phyloP scores from a whole-genome alignment of 2,797 vertebrate species.

The Phyllotis vaccarum region DNA sequence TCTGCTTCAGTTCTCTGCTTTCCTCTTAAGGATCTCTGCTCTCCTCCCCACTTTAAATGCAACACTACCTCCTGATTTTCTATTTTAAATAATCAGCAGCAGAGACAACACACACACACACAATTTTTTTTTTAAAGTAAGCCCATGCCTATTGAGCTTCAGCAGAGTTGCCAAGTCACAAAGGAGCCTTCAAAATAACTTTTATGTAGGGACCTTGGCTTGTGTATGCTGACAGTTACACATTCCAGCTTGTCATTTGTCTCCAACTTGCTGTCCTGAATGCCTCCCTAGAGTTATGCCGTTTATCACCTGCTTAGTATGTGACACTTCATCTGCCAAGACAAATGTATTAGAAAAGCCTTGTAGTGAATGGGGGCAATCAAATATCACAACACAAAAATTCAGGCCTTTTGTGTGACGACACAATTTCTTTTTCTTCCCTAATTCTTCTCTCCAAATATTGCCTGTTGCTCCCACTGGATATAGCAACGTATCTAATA shows the following conservation, averaged over 20 bases:
- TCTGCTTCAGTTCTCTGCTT: slow-evolving; percentile 50
- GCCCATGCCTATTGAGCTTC: neutral
- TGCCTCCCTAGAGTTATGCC: slow-evolving; percentile 59
- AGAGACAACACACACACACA: slow-evolving; percentile 16
- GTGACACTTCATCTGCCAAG: slow-evolving; percentile 77
- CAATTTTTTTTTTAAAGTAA: slow-evolving; percentile 41
- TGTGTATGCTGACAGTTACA: slow-evolving; percentile 46
- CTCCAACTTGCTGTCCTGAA: slow-evolving; percentile 68
- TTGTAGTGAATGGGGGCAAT: slow-evolving; percentile 22
- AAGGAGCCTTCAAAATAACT: slow-evolving; percentile 54
- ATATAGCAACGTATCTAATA: neutral
- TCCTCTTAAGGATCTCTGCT: slow-evolving; percentile 10
- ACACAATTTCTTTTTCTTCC: slow-evolving; percentile 16
- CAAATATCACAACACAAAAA: neutral
- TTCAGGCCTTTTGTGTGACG: neutral
- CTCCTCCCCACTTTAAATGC: slow-evolving; percentile 28
- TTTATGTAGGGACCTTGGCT: slow-evolving; percentile 8
- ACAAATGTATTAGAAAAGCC: slow-evolving; percentile 71
- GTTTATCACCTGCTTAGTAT: slow-evolving; percentile 80
- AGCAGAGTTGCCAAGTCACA: slow-evolving; percentile 22
- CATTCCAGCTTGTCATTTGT: slow-evolving; percentile 69
- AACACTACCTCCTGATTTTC: slow-evolving; percentile 44
- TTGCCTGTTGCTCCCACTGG: slow-evolving; percentile 46
- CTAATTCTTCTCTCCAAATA: slow-evolving; percentile 65
- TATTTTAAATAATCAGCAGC: slow-evolving; percentile 58